Conservation (phyloP, 2,797 vertebrate genomes). For the Sus cebifrons region DNA sequence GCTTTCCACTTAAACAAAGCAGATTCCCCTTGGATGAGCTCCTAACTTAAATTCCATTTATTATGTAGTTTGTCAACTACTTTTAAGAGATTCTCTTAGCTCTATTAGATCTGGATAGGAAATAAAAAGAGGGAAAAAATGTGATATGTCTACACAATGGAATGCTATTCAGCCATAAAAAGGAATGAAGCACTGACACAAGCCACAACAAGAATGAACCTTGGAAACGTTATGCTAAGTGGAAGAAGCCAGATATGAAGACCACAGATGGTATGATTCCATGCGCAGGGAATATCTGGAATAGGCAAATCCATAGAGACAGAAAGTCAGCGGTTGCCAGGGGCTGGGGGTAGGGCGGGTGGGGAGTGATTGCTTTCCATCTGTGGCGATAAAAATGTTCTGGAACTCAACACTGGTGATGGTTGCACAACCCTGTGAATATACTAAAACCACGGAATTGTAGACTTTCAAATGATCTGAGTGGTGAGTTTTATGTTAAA, state of each 20-base stretch:
- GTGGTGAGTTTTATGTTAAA: neutral
- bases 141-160: neutral
- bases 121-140: neutral
- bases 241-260: neutral
- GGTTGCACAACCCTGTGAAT: neutral
- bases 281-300: neutral
- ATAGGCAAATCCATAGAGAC: neutral
- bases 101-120: neutral
- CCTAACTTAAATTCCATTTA: neutral
- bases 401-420: neutral
- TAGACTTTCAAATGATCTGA: neutral
- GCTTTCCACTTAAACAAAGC: neutral
- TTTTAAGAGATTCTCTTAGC: neutral
- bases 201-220: neutral
- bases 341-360: fast-evolving
- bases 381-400: neutral
- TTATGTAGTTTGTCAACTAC: neutral
- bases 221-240: neutral
- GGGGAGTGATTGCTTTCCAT: neutral
- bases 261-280: neutral
- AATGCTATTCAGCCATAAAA: neutral
- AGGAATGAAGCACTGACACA: neutral
- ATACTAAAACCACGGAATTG: neutral
- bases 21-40: neutral
- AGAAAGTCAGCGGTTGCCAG: neutral